Evolutionary conservation across 2,113 vertebrate species (phyloP), one percentile per base, ranked within the genome.

Genomic region (Aleadryas rufinucha): DNA sequence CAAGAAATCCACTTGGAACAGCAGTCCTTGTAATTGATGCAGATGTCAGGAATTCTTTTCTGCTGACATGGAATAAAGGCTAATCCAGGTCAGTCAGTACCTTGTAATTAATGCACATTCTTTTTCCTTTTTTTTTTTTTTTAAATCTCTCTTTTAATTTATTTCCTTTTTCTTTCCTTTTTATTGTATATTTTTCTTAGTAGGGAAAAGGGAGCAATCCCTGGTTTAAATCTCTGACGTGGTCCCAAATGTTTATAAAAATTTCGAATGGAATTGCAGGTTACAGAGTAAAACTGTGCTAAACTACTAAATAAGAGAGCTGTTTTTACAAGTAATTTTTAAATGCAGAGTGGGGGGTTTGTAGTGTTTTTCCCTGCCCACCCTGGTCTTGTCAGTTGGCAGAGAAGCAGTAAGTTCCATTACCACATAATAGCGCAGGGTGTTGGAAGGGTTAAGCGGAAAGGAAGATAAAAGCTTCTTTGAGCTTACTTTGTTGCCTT

Each of bases 1-100:
- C 77, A 79, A 95, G 83, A 86, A 66, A 86, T 90, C 54, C 52
- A 78, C 35, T 87, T 94, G 66, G 50, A 96, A 86, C 82, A 91
- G 66, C 77, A 79, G 35, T 89, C 76, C 60, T 81, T 74, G 35
- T 66, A 74, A 97, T 90, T 97, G 97, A 94, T 97, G 95, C 90
- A 97, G 96, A 97, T 95, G 89, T 91, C 84, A 93, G 35, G 83
- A 98, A 97, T 98, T 98, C 97, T 96, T 97, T 96, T 96, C 90
- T 97, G 71, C 84, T 96, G 94, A 95, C 74, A 76, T 63, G 70
- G 87, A 94, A 90, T 90, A 93, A 96, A 93, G 78, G 65, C 88
- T 98, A 97, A 97, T 97, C 93, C 94, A 53, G 91, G 94, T 96
- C 97, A 87, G 13, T 97, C 96, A 92, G 63, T 95, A 24, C 95